These are phyloP conservation scores for Heliconius himera DNA, from an alignment of 1,140 invertebrate species.

Conservation along the genomic window DNA sequence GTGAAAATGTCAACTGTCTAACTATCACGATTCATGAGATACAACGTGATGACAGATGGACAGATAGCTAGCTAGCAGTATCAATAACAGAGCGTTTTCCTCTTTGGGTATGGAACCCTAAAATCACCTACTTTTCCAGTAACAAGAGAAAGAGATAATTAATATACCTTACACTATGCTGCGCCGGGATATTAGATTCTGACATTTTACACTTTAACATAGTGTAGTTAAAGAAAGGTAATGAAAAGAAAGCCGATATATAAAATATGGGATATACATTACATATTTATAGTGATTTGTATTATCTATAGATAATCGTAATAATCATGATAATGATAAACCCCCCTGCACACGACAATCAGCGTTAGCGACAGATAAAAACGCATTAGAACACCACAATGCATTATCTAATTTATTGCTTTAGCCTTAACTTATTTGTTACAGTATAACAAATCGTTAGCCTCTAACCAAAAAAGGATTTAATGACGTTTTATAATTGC, in stretches of 20 bases:
- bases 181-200: no score
- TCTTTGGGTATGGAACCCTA: no score
- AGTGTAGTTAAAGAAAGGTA: background rate
- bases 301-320: background rate
- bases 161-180: no score
- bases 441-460: constrained; percentile 19
- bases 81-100: no score
- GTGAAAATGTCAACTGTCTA: no score
- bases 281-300: background rate
- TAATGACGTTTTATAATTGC: constrained; percentile 32
- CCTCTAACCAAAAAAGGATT: constrained; percentile 29
- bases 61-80: no score
- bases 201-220: no score
- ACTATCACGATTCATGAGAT: no score
- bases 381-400: constrained; percentile 20
- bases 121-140: no score
- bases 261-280: background rate
- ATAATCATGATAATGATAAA: background rate
- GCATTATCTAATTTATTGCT: constrained; percentile 17
- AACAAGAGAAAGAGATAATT: no score
- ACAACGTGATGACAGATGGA: no score
- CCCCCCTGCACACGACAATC: background rate
- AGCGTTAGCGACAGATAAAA: constrained; percentile 17
- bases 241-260: background rate
- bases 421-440: constrained; percentile 26